Conservation (phyloP, 2,113 vertebrate species). For the Aptenodytes forsteri region DNA sequence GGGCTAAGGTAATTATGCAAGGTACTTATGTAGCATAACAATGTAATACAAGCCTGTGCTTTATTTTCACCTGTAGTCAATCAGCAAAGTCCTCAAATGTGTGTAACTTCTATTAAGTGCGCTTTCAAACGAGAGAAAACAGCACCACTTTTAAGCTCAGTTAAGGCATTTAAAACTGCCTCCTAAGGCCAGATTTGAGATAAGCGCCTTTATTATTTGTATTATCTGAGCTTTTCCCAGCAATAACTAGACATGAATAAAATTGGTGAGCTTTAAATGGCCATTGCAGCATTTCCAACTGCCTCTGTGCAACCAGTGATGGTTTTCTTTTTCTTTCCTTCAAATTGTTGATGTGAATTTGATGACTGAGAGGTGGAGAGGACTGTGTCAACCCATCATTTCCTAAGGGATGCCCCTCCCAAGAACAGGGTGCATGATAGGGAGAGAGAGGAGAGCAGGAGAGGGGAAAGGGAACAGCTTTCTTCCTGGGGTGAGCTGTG, state of each 20-base stretch:
- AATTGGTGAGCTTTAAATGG: background rate
- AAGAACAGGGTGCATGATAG: background rate
- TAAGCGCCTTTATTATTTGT: background rate
- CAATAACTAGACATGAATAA: background rate
- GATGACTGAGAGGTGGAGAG: background rate
- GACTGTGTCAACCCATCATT: background rate
- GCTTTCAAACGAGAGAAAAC: background rate
- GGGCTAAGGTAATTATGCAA: slow-evolving; percentile 55
- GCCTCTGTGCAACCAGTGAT: background rate
- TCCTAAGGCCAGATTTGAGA: background rate
- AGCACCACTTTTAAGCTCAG: background rate
- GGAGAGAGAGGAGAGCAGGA: background rate
- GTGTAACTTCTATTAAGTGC: background rate
- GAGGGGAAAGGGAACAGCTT: background rate
- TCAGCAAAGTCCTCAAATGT: background rate
- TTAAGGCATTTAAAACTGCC: background rate
- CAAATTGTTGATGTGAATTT: background rate
- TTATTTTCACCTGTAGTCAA: background rate
- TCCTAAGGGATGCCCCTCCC: background rate
- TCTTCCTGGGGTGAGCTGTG: background rate
- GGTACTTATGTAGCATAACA: slow-evolving; percentile 39
- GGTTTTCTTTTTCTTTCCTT: background rate
- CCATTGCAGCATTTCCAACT: background rate
- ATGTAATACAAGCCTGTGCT: background rate
- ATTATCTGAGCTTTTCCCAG: background rate